Percentiles rank a stretch among this genome's conserved stretches.
Conservation (phyloP, 1,140 invertebrate genomes). For the Pemphigus obesinymphae region DNA sequence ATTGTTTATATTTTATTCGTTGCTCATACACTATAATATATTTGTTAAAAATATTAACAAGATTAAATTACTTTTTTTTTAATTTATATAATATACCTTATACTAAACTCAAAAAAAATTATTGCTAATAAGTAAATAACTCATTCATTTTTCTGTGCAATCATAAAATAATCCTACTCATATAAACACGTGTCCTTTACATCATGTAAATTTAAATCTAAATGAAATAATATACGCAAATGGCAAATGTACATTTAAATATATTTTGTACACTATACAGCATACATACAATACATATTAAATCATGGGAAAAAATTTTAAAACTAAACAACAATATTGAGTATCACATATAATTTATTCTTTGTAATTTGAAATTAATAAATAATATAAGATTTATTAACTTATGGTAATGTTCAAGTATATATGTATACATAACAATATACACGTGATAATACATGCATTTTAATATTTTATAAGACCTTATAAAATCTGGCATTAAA, state of each 20-base stretch:
- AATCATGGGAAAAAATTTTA: not conserved
- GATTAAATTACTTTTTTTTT: no score
- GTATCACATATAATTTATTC: not conserved
- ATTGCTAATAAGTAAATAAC: not conserved
- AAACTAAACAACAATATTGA: not conserved
- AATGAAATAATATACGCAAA: not conserved
- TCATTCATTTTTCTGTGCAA: not conserved
- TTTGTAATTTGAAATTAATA: not conserved
- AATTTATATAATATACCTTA: no score
- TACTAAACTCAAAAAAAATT: no score
- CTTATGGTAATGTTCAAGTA: not conserved
- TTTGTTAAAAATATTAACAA: no score
- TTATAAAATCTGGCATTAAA: not conserved
- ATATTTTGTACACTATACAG: not conserved
- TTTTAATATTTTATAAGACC: not conserved
- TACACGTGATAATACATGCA: not conserved
- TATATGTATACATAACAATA: not conserved
- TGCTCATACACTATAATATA: no score
- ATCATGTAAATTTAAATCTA: not conserved
- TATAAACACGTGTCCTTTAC: not conserved
- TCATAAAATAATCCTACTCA: constrained; percentile 3
- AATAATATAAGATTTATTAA: not conserved
- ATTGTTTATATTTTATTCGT: no score
- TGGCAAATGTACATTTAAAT: not conserved
- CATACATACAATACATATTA: not conserved